These are phyloP conservation scores for Brachionus asplanchnoidis DNA, from an alignment of 1,140 invertebrate genomes.

Conservation along the genomic window DNA sequence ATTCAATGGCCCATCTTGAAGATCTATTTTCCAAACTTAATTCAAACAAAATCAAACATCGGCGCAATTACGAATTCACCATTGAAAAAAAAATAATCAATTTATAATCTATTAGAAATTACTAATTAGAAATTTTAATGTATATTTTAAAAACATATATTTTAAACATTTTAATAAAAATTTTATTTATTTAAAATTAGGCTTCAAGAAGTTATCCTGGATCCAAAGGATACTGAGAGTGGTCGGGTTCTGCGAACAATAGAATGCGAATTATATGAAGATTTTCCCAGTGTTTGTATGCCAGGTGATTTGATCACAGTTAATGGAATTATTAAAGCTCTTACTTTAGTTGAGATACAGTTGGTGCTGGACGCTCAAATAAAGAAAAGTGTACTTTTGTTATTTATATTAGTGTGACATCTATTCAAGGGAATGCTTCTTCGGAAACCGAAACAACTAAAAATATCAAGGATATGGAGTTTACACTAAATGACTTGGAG, in stretches of 20 bases:
- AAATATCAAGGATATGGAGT: slow-evolving; percentile 48
- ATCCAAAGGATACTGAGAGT: slow-evolving; percentile 56
- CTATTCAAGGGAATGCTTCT: no score
- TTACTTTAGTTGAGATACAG: no score
- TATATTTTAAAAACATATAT: no score
- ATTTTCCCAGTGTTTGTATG: slow-evolving; percentile 75
- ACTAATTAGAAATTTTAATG: no score
- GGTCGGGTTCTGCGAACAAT: slow-evolving; percentile 75
- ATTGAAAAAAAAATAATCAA: no score
- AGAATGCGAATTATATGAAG: slow-evolving; percentile 77
- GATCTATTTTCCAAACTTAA: slow-evolving; percentile 1
- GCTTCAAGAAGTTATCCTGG: slow-evolving; percentile 55
- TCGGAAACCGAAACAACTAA: no score
- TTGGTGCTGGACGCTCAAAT: no score
- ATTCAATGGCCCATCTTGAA: neutral
- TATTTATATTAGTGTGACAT: no score
- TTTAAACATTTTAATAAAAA: neutral
- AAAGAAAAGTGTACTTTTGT: no score
- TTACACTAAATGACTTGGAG: slow-evolving; percentile 68
- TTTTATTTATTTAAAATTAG: slow-evolving; percentile 60
- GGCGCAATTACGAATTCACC: neutral
- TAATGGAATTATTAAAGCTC: no score
- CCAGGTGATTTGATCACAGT: no score
- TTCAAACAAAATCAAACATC: neutral
- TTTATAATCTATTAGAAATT: no score